Base-by-base conservation (phyloP, 2,888 invertebrate genomes). In the Cyaniris semiargus region DNA sequence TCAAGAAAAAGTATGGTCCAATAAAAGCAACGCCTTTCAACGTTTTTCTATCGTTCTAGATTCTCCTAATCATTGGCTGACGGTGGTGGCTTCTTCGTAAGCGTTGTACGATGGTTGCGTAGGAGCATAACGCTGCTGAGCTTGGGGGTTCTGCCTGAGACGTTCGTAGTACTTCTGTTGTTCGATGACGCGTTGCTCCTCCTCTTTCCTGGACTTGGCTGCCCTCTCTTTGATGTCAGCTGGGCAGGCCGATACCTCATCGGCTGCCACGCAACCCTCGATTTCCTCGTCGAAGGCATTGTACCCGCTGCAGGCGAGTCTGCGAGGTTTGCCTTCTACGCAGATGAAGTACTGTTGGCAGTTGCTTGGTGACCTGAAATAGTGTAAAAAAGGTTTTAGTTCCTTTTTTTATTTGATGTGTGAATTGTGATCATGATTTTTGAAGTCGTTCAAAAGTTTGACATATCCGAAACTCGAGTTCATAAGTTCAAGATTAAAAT, bases 341-440 rank as follows among this genome's bases (percentile, higher is more conserved):
- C 98, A 98, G 76, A 97, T 92, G 92, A 96, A 98, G 86, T 96
- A 98, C 81, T 95, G 95, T 84, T 97, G 96, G 86, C 97, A 97
- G 85, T 97, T 96, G 4, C 81, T 84, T 0, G 95, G 95, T 34
- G 95, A 95, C 76, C 95, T 95, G 90, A 18, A 53, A 27, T 21
- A 44, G 66, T 27, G 23, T 23, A 8, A 60, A 60, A 23, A 60
- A 60, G 8, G 3, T 56, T 56, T 56, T 56, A 21, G n/a, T 58
- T 8, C 44, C 44, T 44, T 58, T 58, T n/a, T 56, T 58, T 58
- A 21, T 4, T 18, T n/a, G 21, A 21, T 56, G 56, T 56, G 6
- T 4, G 5, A 15, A 15, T 15, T 66, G 34, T 44, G 15, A 15
- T 48, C 15, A 48, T 18, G 53, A 44, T 10, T 44, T 53, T 53